Evolutionary conservation across 1,140 invertebrate species (phyloP).

Genomic region (Trichomalopsis sarcophagae): DNA sequence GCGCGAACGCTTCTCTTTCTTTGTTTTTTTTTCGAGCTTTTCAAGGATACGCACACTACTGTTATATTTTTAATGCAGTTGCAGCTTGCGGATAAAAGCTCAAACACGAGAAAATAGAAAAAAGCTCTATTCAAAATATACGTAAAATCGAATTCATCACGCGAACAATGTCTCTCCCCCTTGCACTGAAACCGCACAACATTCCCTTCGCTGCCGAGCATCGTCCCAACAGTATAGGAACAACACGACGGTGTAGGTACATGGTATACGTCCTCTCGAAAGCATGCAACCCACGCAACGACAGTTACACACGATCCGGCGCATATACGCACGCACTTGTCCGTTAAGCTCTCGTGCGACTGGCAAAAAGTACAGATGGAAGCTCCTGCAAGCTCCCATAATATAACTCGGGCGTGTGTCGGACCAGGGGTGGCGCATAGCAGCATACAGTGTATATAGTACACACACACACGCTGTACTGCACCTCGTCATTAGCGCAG

Average conservation of each 20-base stretch:
- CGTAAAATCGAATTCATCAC: too few species aligned
- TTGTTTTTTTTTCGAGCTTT: not conserved
- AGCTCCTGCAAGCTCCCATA: not conserved
- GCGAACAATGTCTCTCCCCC: too few species aligned
- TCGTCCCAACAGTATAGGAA: too few species aligned
- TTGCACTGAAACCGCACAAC: too few species aligned
- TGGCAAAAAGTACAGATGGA: not conserved
- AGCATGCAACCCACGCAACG: not conserved
- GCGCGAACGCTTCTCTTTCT: not conserved
- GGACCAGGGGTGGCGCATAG: not conserved
- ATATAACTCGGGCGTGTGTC: not conserved
- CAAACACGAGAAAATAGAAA: too few species aligned
- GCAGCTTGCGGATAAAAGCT: too few species aligned
- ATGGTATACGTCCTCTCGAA: not conserved
- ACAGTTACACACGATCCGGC: not conserved
- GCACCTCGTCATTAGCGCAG: not conserved
- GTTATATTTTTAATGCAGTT: too few species aligned
- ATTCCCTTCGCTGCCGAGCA: too few species aligned
- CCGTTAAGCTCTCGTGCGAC: not conserved
- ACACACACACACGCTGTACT: not conserved
- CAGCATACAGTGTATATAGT: too few species aligned
- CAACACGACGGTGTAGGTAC: not conserved
- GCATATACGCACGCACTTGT: not conserved
- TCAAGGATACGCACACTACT: too few species aligned
- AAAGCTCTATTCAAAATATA: too few species aligned